These are phyloP conservation scores for Tipula helvola DNA, from an alignment of 2,888 invertebrate genomes.

Conservation along the genomic window DNA sequence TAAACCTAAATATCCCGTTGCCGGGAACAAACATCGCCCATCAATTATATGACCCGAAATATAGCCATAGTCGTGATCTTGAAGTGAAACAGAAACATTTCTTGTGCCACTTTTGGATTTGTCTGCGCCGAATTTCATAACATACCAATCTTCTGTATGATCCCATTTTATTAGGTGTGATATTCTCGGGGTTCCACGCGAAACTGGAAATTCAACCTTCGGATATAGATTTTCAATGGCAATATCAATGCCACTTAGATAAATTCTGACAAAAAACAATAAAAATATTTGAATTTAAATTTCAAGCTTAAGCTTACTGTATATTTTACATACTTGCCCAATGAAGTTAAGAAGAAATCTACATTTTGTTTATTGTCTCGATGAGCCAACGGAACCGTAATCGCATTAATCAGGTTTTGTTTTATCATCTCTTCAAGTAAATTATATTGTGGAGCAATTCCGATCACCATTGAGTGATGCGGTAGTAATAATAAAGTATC, in stretches of 20 bases:
- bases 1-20: slow-evolving; percentile 68
- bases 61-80: slow-evolving; percentile 55
- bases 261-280: slow-evolving; percentile 45
- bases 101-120: slow-evolving; percentile 55
- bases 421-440: slow-evolving; percentile 54
- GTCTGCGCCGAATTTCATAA: slow-evolving; percentile 53
- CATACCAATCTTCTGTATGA: slow-evolving; percentile 65
- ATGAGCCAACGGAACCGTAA: slow-evolving; percentile 47
- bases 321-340: slow-evolving; percentile 37
- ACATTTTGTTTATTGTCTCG: slow-evolving; percentile 39
- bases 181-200: no score
- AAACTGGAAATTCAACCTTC: slow-evolving; percentile 55
- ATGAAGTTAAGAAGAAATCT: slow-evolving; percentile 30
- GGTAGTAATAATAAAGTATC: slow-evolving; percentile 37
- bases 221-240: slow-evolving; percentile 67
- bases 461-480: slow-evolving; percentile 48
- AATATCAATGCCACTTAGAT: slow-evolving; percentile 62
- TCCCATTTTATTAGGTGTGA: slow-evolving; percentile 61
- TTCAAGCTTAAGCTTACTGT: slow-evolving; percentile 23
- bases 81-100: slow-evolving; percentile 43
- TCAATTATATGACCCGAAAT: slow-evolving; percentile 74
- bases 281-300: not conserved
- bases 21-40: slow-evolving; percentile 44
- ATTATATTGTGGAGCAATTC: slow-evolving; percentile 56
- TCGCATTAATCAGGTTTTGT: slow-evolving; percentile 41